Evolutionary conservation across 2,113 vertebrate species (phyloP).

Genomic region (Bufo gargarizans): DNA sequence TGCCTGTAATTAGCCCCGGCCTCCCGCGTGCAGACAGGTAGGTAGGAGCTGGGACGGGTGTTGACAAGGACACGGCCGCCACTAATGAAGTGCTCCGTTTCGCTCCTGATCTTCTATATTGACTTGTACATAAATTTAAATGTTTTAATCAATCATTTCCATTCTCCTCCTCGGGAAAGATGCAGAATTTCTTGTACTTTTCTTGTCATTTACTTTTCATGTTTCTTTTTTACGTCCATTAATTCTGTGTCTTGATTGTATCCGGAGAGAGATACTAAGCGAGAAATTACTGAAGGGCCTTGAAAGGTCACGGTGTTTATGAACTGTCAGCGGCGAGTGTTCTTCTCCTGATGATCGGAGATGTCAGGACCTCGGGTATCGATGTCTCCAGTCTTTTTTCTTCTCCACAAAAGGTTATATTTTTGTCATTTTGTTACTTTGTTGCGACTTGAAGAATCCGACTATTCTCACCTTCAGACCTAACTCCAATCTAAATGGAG

Average conservation of each 20-base stretch:
- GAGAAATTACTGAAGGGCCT: conserved; percentile 19
- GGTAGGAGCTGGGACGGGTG: conserved; percentile 1
- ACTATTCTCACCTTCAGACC: neutral
- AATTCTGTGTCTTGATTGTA: conserved; percentile 29
- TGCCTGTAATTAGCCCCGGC: conserved; percentile 28
- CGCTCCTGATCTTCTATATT: conserved; percentile 20
- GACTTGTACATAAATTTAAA: conserved; percentile 56
- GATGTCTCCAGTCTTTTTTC: neutral
- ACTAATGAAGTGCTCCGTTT: conserved; percentile 31
- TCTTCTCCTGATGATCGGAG: neutral
- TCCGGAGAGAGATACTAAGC: conserved; percentile 35
- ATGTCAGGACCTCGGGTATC: neutral
- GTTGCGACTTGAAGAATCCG: neutral
- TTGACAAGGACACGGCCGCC: conserved; percentile 32
- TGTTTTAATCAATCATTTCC: conserved; percentile 53
- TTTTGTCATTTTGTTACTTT: neutral
- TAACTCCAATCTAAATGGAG: too few relatives aligned
- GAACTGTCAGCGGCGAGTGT: neutral
- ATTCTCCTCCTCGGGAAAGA: conserved; percentile 25
- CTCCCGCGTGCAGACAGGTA: neutral
- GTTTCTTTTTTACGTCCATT: neutral
- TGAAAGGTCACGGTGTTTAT: conserved; percentile 46
- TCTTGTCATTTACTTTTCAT: conserved; percentile 22
- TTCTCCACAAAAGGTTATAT: neutral
- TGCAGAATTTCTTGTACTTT: neutral